Evolutionary conservation across 2,888 invertebrate genomes (phyloP).

Genomic region (Acanthacorydalis orientalis): DNA sequence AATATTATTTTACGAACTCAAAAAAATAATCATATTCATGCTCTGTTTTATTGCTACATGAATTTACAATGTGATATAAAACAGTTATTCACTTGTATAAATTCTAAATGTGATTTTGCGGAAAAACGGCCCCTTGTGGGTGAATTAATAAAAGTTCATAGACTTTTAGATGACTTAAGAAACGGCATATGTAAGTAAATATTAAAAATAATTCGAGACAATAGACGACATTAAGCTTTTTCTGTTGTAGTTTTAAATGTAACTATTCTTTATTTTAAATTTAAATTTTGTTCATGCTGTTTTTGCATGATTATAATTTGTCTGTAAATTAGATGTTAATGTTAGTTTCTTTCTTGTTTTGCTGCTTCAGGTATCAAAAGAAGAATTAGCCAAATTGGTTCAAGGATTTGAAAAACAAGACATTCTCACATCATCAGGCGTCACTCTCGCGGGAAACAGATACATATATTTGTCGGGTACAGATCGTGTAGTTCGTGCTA

Average conservation of each 20-base stretch:
- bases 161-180: too few relatives aligned
- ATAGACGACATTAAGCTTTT: too few relatives aligned
- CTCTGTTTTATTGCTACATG: too few relatives aligned
- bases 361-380: constrained; percentile 66
- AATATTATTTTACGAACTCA: too few relatives aligned
- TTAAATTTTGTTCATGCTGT: background rate
- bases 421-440: constrained; percentile 75
- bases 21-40: too few relatives aligned
- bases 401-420: constrained; percentile 83
- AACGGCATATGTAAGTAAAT: too few relatives aligned
- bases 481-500: constrained; percentile 85
- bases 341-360: constrained; percentile 5
- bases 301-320: background rate
- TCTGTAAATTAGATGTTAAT: background rate
- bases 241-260: background rate
- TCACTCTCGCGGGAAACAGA: constrained; percentile 80
- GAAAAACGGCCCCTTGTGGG: too few relatives aligned
- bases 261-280: background rate
- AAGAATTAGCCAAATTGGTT: constrained; percentile 77
- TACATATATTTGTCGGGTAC: constrained; percentile 92
- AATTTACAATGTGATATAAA: too few relatives aligned
- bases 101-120: too few relatives aligned
- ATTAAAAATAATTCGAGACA: too few relatives aligned
- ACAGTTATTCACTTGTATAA: too few relatives aligned
- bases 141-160: too few relatives aligned